Evolutionary conservation across 2,797 vertebrate genomes (phyloP).

Genomic region (Nannoperca obscura): DNA sequence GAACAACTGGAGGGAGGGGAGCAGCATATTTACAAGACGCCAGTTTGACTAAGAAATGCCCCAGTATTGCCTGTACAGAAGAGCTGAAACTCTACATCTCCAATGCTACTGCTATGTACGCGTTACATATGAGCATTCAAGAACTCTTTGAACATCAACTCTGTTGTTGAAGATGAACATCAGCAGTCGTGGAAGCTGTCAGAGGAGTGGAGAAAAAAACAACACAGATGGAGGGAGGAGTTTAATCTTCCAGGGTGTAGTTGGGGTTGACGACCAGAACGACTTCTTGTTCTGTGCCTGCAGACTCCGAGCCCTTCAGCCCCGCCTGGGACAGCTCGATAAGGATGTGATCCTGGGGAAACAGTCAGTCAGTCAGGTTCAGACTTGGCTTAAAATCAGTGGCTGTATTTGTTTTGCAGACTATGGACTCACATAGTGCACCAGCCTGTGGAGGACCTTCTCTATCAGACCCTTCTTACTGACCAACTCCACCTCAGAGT

Average conservation of each 20-base stretch:
- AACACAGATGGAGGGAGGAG: background rate
- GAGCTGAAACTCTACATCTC: slow-evolving; percentile 43
- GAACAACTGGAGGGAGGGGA: slow-evolving; percentile 31
- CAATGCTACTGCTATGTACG: slow-evolving; percentile 30
- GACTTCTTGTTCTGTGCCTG: slow-evolving; percentile 86
- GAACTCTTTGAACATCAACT: slow-evolving; percentile 11
- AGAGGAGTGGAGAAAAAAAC: background rate
- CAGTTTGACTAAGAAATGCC: slow-evolving; percentile 26
- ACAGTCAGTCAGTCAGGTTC: background rate
- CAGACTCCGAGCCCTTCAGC: slow-evolving; percentile 89
- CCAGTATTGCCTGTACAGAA: slow-evolving; percentile 54
- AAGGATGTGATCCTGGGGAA: slow-evolving; percentile 93
- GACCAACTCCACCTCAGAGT: slow-evolving; percentile 96
- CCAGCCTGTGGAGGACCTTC: slow-evolving; percentile 95
- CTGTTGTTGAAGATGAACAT: slow-evolving; percentile 6
- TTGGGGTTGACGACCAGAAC: slow-evolving; percentile 98
- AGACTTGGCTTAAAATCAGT: background rate
- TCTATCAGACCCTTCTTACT: slow-evolving; percentile 96
- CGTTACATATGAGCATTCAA: slow-evolving; percentile 36
- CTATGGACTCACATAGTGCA: slow-evolving; percentile 90
- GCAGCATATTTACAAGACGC: slow-evolving; percentile 80
- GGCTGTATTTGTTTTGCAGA: background rate
- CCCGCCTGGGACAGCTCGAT: slow-evolving; percentile 93
- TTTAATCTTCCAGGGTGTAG: slow-evolving; percentile 93
- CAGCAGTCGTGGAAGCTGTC: background rate